Conservation (phyloP, 2,797 vertebrate species). For the Parauchenoglanis punctatus region DNA sequence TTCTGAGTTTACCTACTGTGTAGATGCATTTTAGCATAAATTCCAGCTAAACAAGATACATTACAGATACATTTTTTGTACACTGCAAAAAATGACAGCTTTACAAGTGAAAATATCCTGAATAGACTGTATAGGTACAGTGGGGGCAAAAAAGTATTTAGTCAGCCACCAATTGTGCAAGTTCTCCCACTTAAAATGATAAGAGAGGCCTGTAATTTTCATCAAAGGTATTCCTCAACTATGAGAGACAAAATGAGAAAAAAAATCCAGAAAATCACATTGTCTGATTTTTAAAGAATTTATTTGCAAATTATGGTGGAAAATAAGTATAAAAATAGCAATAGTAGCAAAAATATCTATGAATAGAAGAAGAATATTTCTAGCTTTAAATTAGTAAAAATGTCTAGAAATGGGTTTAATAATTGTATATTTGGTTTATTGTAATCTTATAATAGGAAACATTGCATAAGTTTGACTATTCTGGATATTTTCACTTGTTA, state of each 20-base stretch:
- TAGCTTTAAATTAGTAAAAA: neutral
- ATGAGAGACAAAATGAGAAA: no score
- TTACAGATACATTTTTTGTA: neutral
- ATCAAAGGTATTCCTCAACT: no score
- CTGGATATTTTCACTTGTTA: no score
- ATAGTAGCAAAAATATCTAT: neutral
- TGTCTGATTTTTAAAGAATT: no score
- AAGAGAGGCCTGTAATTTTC: no score
- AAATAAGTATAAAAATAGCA: no score
- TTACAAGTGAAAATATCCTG: neutral
- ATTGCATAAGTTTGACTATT: no score
- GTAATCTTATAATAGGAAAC: neutral
- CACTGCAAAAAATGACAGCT: neutral
- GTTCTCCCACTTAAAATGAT: no score
- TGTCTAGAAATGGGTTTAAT: neutral
- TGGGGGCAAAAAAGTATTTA: no score
- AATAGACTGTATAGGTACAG: neutral
- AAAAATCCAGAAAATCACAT: no score
- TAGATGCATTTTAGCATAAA: neutral
- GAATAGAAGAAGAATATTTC: neutral
- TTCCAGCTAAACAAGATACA: neutral
- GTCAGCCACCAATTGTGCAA: no score
- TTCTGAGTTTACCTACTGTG: neutral
- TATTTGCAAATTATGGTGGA: no score
- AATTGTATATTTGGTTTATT: neutral